Evolutionary conservation across 2,113 vertebrate genomes (phyloP).

Genomic region (Sturnira hondurensis): DNA sequence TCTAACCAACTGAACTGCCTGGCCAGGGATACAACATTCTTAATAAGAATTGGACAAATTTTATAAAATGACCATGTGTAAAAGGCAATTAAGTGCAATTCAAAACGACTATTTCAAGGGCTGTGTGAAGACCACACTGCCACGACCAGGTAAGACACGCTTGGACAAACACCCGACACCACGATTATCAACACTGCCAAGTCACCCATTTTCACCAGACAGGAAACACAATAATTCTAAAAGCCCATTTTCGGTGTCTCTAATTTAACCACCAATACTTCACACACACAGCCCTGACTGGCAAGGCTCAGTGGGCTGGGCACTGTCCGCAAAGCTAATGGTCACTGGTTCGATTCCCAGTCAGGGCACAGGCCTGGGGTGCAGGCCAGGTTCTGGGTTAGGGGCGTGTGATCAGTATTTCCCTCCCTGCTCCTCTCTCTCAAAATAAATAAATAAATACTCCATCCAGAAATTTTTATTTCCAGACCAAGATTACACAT

Average conservation of each 20-base stretch:
- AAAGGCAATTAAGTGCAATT: background rate
- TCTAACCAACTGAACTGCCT: background rate
- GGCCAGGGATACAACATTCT: background rate
- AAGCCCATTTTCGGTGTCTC: background rate
- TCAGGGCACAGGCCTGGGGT: too few species aligned
- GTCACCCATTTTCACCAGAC: background rate
- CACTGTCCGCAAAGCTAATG: too few species aligned
- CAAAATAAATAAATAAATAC: background rate
- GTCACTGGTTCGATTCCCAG: too few species aligned
- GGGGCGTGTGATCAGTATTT: too few species aligned
- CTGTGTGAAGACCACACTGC: background rate
- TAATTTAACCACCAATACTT: background rate
- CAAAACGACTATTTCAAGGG: background rate
- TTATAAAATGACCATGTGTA: background rate
- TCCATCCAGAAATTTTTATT: background rate
- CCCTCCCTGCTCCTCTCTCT: too few species aligned
- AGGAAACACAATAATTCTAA: background rate
- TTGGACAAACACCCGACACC: background rate
- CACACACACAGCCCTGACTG: too few species aligned
- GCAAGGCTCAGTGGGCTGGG: too few species aligned
- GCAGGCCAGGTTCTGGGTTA: too few species aligned
- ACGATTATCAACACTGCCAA: background rate
- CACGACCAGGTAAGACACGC: too few species aligned
- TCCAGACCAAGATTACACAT: background rate
- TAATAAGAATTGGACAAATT: background rate